These are phyloP conservation scores for Neofelis nebulosa DNA, from an alignment of 2,113 vertebrate genomes.

Conservation along the genomic window DNA sequence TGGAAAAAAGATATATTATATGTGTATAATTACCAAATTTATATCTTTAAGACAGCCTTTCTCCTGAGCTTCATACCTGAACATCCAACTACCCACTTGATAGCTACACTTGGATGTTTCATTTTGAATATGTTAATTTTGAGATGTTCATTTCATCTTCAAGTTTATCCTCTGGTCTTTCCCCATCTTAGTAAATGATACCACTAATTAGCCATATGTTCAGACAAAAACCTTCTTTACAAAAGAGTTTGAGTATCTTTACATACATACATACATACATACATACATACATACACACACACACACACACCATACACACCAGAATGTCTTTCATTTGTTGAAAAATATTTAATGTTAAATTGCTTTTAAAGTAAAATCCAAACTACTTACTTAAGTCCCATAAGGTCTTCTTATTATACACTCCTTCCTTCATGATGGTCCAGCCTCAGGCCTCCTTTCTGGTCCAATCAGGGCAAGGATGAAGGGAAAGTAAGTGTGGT, in stretches of 20 bases:
- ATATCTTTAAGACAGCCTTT: neutral
- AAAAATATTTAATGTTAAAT: neutral
- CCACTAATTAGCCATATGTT: neutral
- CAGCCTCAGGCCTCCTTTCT: neutral
- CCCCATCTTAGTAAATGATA: neutral
- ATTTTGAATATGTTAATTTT: neutral
- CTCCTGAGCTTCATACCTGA: neutral
- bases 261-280: neutral
- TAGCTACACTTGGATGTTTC: neutral
- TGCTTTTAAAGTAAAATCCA: neutral
- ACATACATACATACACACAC: neutral
- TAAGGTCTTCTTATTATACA: neutral
- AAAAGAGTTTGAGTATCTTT: neutral
- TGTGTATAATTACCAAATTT: neutral
- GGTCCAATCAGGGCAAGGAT: neutral
- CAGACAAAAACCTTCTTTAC: neutral
- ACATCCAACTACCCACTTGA: neutral
- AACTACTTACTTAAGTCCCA: neutral
- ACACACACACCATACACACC: neutral
- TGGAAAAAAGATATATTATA: neutral
- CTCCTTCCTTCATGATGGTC: neutral
- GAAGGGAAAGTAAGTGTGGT: neutral
- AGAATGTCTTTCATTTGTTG: neutral
- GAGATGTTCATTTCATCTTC: constrained; percentile 15
- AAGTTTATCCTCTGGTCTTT: neutral